phyloP scores from a whole-genome alignment of 37 sponge, comb jelly and placozoan genomes.

The Halichondria panicea region DNA sequence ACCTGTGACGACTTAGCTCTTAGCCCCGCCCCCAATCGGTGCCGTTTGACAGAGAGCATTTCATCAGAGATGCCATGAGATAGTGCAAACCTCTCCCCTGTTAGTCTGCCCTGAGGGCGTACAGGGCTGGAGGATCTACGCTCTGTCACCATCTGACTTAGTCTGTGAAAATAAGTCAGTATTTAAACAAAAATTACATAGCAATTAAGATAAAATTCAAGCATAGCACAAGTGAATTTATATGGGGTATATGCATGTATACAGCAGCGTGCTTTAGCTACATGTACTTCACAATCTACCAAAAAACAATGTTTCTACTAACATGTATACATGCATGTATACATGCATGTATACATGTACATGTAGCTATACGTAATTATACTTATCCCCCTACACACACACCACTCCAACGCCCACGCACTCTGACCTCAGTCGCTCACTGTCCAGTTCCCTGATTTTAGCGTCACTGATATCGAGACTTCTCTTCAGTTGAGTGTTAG shows the following conservation, averaged over 20 bases:
- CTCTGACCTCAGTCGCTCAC: not conserved
- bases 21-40: not conserved
- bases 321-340: too few species aligned
- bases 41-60: slow-evolving; percentile 7
- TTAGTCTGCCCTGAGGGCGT: not conserved
- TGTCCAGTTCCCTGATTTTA: not conserved
- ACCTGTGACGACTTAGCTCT: slow-evolving; percentile 11
- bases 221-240: too few species aligned
- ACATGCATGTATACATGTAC: too few species aligned
- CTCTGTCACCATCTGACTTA: slow-evolving; percentile 6
- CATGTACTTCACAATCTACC: too few species aligned
- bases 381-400: too few species aligned
- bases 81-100: not conserved
- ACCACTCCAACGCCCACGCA: too few species aligned
- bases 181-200: too few species aligned
- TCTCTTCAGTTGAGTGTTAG: slow-evolving; percentile 14
- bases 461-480: not conserved
- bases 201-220: too few species aligned
- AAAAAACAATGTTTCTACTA: too few species aligned
- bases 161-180: not conserved
- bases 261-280: too few species aligned
- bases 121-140: not conserved
- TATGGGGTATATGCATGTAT: too few species aligned
- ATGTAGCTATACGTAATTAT: too few species aligned
- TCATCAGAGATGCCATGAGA: slow-evolving; percentile 30